Percentiles rank a stretch among this genome's conserved stretches.
These are phyloP conservation scores for Chascanopsetta lugubris DNA, from an alignment of 2,113 vertebrate genomes.

Conservation along the genomic window DNA sequence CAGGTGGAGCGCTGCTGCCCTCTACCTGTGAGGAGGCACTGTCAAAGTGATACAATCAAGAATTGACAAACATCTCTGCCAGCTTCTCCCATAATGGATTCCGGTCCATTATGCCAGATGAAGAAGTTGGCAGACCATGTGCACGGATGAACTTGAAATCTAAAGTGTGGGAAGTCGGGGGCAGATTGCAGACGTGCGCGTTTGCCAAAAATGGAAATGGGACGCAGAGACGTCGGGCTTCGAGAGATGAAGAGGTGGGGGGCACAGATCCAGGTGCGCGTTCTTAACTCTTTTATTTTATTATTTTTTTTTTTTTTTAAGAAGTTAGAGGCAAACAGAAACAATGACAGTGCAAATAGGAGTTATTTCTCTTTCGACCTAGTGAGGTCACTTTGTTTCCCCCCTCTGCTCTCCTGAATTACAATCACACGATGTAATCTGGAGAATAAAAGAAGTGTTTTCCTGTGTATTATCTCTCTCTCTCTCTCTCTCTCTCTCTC, in stretches of 20 bases:
- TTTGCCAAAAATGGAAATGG: constrained; percentile 43
- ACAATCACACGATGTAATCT: constrained; percentile 50
- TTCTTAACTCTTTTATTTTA: background rate
- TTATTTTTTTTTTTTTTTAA: background rate
- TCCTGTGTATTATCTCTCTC: constrained; percentile 40
- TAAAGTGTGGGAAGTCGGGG: constrained; percentile 29
- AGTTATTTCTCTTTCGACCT: constrained; percentile 17
- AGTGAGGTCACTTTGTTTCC: constrained; percentile 13
- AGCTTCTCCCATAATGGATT: constrained; percentile 36
- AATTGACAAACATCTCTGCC: constrained; percentile 25
- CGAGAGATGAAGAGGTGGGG: background rate
- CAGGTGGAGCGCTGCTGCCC: constrained; percentile 60
- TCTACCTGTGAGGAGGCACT: constrained; percentile 43
- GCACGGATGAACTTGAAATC: constrained; percentile 33
- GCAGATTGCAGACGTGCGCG: constrained; percentile 9
- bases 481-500: constrained; percentile 36
- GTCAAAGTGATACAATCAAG: background rate
- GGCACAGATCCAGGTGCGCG: background rate
- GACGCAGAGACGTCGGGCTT: constrained; percentile 13
- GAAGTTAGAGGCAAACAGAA: constrained; percentile 10
- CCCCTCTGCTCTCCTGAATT: constrained; percentile 4
- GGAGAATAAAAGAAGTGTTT: constrained; percentile 43
- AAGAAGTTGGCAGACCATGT: constrained; percentile 41
- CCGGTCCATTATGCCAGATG: constrained; percentile 9
- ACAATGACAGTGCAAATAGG: constrained; percentile 19